Conservation (phyloP, 2,888 invertebrate species). For the Ochropleura leucogaster region DNA sequence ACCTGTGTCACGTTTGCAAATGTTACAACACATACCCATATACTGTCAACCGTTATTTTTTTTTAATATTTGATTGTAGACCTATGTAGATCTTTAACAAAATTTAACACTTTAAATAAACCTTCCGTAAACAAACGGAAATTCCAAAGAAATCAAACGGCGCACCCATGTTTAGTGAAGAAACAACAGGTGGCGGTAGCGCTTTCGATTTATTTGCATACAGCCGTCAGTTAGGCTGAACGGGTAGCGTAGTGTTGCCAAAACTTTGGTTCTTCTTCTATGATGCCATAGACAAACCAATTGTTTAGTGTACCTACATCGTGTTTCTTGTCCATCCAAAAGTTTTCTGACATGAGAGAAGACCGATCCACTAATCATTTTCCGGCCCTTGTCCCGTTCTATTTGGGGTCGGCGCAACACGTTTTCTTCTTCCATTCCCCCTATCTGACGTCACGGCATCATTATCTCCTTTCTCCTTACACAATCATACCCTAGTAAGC, state of each 20-base stretch:
- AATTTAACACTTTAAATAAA: neutral
- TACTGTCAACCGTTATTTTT: neutral
- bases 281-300: neutral
- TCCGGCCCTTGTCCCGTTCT: no score
- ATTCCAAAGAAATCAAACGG: slow-evolving; percentile 18
- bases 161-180: slow-evolving; percentile 71
- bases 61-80: no score
- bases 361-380: neutral
- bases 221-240: slow-evolving; percentile 49
- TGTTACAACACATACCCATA: neutral
- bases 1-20: neutral
- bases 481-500: neutral
- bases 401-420: no score
- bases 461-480: no score
- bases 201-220: slow-evolving; percentile 88
- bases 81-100: neutral
- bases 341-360: neutral
- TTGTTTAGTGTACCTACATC: neutral
- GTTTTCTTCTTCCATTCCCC: no score
- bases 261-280: neutral
- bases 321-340: neutral
- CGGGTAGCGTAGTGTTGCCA: slow-evolving; percentile 32
- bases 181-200: slow-evolving; percentile 66
- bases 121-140: neutral
- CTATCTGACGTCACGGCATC: no score